These are phyloP conservation scores for Pollenia griseotomentosa DNA, from an alignment of 2,888 invertebrate genomes.

Conservation along the genomic window DNA sequence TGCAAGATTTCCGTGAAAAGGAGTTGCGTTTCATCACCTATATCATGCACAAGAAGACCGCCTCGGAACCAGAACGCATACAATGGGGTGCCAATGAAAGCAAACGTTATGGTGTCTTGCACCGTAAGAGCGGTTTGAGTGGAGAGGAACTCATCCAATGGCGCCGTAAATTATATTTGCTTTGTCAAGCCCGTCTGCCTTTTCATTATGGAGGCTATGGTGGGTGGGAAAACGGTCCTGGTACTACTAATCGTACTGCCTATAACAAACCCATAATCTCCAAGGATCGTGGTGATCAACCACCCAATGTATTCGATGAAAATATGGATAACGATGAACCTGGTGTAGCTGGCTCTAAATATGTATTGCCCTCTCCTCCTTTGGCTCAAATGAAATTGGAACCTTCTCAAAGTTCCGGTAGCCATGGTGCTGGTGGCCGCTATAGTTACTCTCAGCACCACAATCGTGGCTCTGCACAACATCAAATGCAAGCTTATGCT, in stretches of 20 bases:
- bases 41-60: constrained; percentile 79
- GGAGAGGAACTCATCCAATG: constrained; percentile 78
- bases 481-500: constrained; percentile 45
- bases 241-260: constrained; percentile 77
- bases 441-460: constrained; percentile 42
- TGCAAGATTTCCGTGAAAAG: constrained; percentile 81
- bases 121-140: constrained; percentile 75
- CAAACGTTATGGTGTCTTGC: constrained; percentile 75
- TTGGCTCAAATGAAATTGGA: constrained; percentile 65
- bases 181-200: constrained; percentile 80
- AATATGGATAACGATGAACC: constrained; percentile 81
- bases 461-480: constrained; percentile 1
- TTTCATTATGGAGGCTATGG: constrained; percentile 76
- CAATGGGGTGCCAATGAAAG: constrained; percentile 78
- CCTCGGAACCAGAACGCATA: constrained; percentile 75
- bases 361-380: constrained; percentile 68
- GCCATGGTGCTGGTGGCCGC: constrained; percentile 71
- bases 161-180: constrained; percentile 80
- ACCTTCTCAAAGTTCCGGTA: constrained; percentile 40
- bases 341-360: constrained; percentile 77
- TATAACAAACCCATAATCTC: constrained; percentile 78
- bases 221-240: constrained; percentile 77
- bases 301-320: constrained; percentile 82
- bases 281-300: constrained; percentile 83
- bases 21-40: constrained; percentile 78